phyloP scores from a whole-genome alignment of 2,797 vertebrate species.

The Coracias cyanogaster region DNA sequence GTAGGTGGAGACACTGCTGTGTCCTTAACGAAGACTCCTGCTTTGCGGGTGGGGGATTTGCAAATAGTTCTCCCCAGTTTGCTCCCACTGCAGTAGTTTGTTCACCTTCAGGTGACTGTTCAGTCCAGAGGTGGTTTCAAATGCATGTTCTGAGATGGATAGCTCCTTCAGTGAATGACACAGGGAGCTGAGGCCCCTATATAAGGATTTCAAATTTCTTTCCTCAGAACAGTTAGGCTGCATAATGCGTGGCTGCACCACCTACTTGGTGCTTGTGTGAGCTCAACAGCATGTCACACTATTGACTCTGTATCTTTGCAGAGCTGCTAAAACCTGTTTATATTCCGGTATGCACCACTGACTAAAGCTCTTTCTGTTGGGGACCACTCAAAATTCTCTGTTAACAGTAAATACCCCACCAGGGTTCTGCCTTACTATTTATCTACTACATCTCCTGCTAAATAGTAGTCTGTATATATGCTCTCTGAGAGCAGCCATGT shows the following conservation, averaged over 20 bases:
- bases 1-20: not conserved
- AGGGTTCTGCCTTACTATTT: not conserved
- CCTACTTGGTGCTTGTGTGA: not conserved
- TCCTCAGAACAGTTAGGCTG: not conserved
- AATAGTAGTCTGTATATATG: not conserved
- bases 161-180: not conserved
- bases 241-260: not conserved
- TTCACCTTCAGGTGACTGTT: not conserved
- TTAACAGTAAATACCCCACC: not conserved
- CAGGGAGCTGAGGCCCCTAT: accelerated
- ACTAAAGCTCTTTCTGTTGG: not conserved
- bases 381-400: not conserved
- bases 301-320: not conserved
- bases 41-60: not conserved
- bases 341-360: not conserved
- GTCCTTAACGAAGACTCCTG: not conserved
- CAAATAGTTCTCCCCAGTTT: not conserved
- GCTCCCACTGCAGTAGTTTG: not conserved
- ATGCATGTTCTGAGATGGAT: not conserved
- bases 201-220: not conserved
- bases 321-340: not conserved
- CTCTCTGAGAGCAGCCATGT: not conserved
- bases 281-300: not conserved
- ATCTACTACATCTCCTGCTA: not conserved
- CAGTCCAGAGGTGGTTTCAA: not conserved